Conservation (phyloP, 2,113 vertebrate genomes). For the Heterotilapia buettikoferi region DNA sequence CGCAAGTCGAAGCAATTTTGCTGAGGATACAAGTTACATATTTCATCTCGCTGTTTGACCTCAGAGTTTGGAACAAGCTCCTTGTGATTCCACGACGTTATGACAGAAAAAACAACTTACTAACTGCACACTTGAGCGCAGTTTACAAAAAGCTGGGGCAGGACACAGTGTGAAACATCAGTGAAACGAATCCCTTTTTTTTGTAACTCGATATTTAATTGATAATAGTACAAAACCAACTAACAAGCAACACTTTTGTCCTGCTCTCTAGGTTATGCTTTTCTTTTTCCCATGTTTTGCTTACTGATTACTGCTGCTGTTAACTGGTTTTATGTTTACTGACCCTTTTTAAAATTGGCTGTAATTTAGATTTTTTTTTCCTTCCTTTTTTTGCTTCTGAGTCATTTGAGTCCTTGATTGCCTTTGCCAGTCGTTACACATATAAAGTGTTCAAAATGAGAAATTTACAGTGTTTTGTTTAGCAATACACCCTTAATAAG, state of each 20-base stretch:
- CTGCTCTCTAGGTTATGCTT: background rate
- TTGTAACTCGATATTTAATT: background rate
- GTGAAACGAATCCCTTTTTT: background rate
- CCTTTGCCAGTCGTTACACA: background rate
- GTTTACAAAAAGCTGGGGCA: background rate
- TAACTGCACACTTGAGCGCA: background rate
- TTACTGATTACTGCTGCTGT: background rate
- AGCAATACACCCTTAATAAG: background rate
- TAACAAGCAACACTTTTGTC: background rate
- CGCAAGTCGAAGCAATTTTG: constrained; percentile 53
- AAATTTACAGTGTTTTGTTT: background rate
- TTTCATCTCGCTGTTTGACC: constrained; percentile 54
- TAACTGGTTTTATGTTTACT: background rate
- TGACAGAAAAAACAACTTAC: constrained; percentile 16
- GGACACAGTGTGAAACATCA: background rate
- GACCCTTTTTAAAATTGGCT: background rate
- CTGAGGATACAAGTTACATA: constrained; percentile 52
- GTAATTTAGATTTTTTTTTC: background rate
- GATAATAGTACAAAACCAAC: background rate
- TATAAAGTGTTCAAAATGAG: background rate
- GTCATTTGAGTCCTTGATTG: background rate
- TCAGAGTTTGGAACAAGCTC: constrained; percentile 35
- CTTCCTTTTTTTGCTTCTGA: background rate
- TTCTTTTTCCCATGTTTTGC: background rate
- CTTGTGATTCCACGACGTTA: constrained; percentile 13